Conservation (phyloP, 1,140 invertebrate genomes). For the Pseudachorutes palmiensis region DNA sequence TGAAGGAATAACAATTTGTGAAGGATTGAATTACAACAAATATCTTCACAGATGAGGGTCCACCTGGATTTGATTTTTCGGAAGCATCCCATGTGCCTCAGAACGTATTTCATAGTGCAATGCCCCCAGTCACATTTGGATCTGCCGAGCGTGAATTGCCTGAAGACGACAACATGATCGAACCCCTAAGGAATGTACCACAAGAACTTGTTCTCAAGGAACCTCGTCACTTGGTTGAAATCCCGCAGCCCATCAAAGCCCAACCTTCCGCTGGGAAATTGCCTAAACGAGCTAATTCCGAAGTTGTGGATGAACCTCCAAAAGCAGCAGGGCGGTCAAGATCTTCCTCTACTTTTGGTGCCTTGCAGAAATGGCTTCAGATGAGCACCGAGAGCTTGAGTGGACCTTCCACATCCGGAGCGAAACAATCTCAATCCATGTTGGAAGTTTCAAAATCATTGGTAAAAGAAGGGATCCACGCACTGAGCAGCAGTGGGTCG, state of each 20-base stretch:
- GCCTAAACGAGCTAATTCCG: background rate
- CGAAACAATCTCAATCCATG: conserved; percentile 10
- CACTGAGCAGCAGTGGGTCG: conserved; percentile 16
- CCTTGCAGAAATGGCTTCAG: conserved; percentile 59
- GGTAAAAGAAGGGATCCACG: conserved; percentile 31
- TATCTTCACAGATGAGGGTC: conserved; percentile 7
- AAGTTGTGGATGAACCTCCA: background rate
- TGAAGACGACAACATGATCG: background rate
- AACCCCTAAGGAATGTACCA: background rate
- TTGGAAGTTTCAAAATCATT: conserved; percentile 32
- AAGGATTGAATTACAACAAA: no score
- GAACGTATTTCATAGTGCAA: conserved; percentile 26
- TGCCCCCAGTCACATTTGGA: conserved; percentile 26
- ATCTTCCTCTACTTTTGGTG: conserved; percentile 46
- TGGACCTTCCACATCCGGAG: background rate
- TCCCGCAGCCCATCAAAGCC: no score
- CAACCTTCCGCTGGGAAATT: no score
- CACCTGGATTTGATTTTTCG: conserved; percentile 53
- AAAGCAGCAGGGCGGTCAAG: conserved; percentile 3
- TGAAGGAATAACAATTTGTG: no score
- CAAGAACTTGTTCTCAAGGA: background rate
- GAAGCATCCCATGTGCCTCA: conserved; percentile 36
- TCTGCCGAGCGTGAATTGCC: conserved; percentile 8
- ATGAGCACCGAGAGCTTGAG: conserved; percentile 20
- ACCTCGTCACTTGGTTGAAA: no score